Evolutionary conservation across 2,113 vertebrate species (phyloP), one percentile per base, ranked within the genome.

Genomic region (Etheostoma spectabile): DNA sequence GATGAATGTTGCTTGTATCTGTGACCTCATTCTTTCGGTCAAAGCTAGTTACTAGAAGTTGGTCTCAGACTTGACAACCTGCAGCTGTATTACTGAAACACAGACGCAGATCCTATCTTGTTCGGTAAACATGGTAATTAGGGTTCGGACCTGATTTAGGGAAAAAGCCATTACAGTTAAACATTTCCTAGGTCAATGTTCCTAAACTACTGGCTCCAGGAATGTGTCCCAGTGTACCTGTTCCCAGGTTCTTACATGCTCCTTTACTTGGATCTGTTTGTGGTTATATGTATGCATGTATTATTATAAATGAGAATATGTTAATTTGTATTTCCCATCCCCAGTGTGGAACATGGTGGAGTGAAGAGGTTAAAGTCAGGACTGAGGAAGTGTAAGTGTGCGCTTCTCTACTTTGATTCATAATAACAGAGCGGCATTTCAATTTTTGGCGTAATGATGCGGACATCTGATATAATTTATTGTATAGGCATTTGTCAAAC

Each of bases 371-470:
- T 73, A 19, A 60, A 15, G 45, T 33, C 56, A 49, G 70, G 70
- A 15, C 68, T 18, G 2, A 70, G n/a, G 16, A 72, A 72, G 55
- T 72, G 55, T 72, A 60, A 59, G 55, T 48, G 16, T 14, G 8
- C 12, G 5, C 5, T 53, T 55, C 21, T 19, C 12, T 45, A 5
- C 22, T 4, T 57, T 69, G 6, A 56, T 35, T n/a, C 18, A 42
- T 3, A 42, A 56, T 42, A 3, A 12, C 35, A 57, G 45, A 71
- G 53, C 22, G 21, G 10, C 5, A 13, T 42, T 59, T n/a, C 21
- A 42, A 11, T 14, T 49, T 21, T 52, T 67, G 18, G 49, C 51
- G 64, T 30, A 13, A 48, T 1, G 5, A n/a, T 53, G 12, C 13
- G 8, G 19, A 7, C 38, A 42, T 42, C 51, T 38, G 4, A 22